Base-by-base conservation (phyloP, 2,888 invertebrate species). In the Monopis laevigella region DNA sequence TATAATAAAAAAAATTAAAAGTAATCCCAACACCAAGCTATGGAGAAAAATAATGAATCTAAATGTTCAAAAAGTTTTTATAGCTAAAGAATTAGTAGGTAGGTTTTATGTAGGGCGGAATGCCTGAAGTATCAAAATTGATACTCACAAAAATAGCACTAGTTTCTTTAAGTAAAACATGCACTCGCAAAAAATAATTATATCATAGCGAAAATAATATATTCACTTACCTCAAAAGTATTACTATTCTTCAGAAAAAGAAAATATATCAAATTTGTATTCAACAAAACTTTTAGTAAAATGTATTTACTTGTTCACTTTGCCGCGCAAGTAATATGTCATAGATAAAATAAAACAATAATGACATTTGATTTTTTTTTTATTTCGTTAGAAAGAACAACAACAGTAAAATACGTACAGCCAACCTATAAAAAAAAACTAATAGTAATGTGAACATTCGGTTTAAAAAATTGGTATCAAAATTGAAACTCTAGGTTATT, bases 81-180 rank as follows among this genome's bases (percentile, higher is more conserved):
- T 42, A 45, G 45, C 49, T 45, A 50, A 48, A 51, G 48, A 51
- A 45, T 50, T 50, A 49, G 52, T 49, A 51, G 49, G 50, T 50
- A 51, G 51, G 48, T 50, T 51, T 51, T 48, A 52, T 48, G 44
- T 48, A 51, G 52, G 49, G 48, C 49, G 48, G 53, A 32, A 14
- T 32, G 32, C 32, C 32, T 32, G 32, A 13, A 53, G 52, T 54
- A 52, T 51, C 51, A 53, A 52, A 43, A 52, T 52, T 53, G 52
- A 54, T 51, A 52, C 50, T 43, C 44, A 48, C 39, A 49, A 52
- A 51, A 51, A 51, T 38, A 51, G 48, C 51, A 50, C 49, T 49
- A 51, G 30, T 54, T 52, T 52, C 53, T 51, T 51, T 49, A 51
- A 52, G 51, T 49, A 51, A 51, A 51, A 46, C 47, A 52, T 50